Evolutionary conservation across 2,888 invertebrate genomes (phyloP), one percentile per base, ranked within the genome.

Genomic region (Ochropacha duplaris): DNA sequence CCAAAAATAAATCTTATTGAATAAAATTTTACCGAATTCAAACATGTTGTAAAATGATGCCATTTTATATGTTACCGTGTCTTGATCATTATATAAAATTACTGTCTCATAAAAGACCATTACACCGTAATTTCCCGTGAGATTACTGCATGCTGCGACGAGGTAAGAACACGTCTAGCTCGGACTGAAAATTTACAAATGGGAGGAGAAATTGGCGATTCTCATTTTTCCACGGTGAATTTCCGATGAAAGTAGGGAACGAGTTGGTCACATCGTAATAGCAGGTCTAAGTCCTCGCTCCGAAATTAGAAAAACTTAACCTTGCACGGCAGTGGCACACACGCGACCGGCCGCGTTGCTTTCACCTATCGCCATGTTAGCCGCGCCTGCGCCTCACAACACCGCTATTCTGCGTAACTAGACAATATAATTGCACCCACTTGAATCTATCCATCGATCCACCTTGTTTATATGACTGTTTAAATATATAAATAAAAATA

Each of bases 251-350:
- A 88, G 90, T 83, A 72, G 68, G 73, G 79, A 81, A 72, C 75
- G 63, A 71, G 76, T 79, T 77, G 74, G 71, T 74, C 74, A 72
- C 71, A 77, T 72, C 72, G 82, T 84, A 83, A 83, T 81, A 79
- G 77, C 86, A 78, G 78, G 85, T 85, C 72, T 74, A 70, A 78
- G 77, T 81, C 84, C 79, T 85, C 81, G 71, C 76, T 84, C 86
- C 88, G 84, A 90, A 90, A 88, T 88, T 81, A 87, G 88, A 88
- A 88, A 89, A 87, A 88, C 83, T 84, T 84, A 90, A 90, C 88
- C 89, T 90, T 88, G 84, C 87, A 83, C 79, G 84, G 85, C 79
- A 79, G 78, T 76, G 72, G 82, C 78, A 76, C 78, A 80, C 85
- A 86, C 86, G 87, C 85, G 80, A 86, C 82, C 77, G 72, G 81